Evolutionary conservation across 1,140 invertebrate species (phyloP).

Genomic region (Meloidogyne hapla): DNA sequence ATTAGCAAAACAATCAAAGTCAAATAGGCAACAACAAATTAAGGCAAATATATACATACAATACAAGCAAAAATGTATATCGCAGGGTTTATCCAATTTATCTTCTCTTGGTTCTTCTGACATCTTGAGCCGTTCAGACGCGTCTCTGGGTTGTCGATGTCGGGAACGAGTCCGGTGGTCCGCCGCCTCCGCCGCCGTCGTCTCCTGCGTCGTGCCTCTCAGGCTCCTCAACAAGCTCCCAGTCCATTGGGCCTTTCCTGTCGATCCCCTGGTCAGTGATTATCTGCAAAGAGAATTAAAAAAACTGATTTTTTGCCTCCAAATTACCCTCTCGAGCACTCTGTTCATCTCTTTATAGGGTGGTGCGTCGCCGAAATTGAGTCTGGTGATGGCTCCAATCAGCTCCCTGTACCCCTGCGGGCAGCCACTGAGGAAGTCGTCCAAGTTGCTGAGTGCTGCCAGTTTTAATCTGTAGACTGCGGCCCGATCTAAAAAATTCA

Average conservation of each 20-base stretch:
- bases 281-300: not conserved
- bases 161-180: not conserved
- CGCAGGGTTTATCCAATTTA: not conserved
- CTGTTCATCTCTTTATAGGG: not conserved
- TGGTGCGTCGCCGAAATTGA: not conserved
- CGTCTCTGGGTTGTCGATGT: not conserved
- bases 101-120: not conserved
- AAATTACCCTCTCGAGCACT: slow-evolving; percentile 4
- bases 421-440: slow-evolving; percentile 2
- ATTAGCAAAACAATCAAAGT: not conserved
- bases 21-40: not conserved
- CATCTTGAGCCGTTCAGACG: not conserved
- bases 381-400: not conserved
- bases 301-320: not conserved
- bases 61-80: not conserved
- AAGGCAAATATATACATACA: not conserved
- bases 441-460: not conserved
- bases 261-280: not conserved
- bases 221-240: not conserved
- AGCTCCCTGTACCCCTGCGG: not conserved
- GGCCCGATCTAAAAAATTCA: slow-evolving; percentile 17
- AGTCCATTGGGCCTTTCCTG: not conserved
- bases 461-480: not conserved
- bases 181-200: no score
- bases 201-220: not conserved